Base-by-base conservation (phyloP, 2,113 vertebrate genomes). In the Tupaia chinensis region DNA sequence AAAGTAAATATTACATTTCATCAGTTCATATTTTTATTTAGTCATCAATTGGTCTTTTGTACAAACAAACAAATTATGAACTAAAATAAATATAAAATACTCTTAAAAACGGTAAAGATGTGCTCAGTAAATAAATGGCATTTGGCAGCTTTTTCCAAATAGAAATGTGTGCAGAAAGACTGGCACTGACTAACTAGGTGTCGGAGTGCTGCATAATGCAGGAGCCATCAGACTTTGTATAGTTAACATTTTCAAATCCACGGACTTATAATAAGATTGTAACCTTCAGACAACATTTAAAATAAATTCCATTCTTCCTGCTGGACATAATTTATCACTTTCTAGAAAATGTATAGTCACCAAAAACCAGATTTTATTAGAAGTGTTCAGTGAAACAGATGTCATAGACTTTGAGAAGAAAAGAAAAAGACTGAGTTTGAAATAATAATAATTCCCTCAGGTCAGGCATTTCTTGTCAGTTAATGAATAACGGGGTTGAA, bases 251-350 rank as follows among this genome's bases (percentile, higher is more conserved):
- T 80, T 96, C 85, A 91, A 95, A 73, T 89, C 95, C 89, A 87
- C 69, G 5, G 54, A 77, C 91, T 95, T 87, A 32, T 93, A 91
- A 96, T 93, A 94, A 89, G 65, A 86, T 7, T 89, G 68, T 87
- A 92, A 92, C 74, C 53, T 95, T 97, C 72, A 93, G 84, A 89
- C 76, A 96, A 83, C 68, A 89, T 96, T 96, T 96, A 90, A 88
- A 95, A 90, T 91, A 92, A 95, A 95, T 89, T 74, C 16, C 2
- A 53, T 91, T 86, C 90, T 96, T 68, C 72, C 81, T 60, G 4
- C 32, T 92, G 23, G 70, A 94, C 54, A 91, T 25, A 79, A 80
- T 93, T 93, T 68, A 94, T 89, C 74, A 92, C 56, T 92, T 92
- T 94, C 58, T 91, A 84, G 58, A 87, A 88, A 88, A 86, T 32